Conservation (phyloP, 2,797 vertebrate species). For the Micrastur ruficollis region DNA sequence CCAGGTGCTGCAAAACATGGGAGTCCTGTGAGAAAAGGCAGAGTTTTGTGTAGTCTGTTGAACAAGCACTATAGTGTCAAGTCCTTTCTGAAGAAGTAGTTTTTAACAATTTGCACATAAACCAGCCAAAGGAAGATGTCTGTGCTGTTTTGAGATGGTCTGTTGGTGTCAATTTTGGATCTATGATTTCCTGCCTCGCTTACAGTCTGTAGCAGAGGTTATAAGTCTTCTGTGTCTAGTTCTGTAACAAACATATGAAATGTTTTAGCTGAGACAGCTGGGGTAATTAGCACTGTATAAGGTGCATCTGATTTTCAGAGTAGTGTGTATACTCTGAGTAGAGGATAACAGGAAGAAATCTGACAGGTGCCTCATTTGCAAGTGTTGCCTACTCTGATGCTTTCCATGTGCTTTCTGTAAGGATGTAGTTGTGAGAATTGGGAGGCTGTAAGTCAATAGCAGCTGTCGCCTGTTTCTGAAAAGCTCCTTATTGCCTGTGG, state of each 20-base stretch:
- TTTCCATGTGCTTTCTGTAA: constrained; percentile 38
- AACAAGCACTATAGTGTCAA: not conserved
- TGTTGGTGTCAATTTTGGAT: not conserved
- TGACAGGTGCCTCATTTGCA: constrained; percentile 38
- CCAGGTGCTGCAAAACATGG: not conserved
- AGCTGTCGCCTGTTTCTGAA: not conserved
- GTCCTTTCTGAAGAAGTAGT: not conserved
- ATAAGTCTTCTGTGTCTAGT: not conserved
- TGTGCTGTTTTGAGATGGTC: not conserved
- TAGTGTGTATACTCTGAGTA: not conserved
- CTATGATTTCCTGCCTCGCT: not conserved
- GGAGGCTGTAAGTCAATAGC: constrained; percentile 29
- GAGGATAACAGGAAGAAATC: not conserved
- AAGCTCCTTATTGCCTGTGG: not conserved
- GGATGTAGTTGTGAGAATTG: not conserved
- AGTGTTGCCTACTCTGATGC: not conserved
- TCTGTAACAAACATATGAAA: not conserved
- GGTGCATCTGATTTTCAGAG: not conserved
- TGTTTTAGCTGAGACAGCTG: not conserved
- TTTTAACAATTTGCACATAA: not conserved
- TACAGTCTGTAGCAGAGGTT: not conserved
- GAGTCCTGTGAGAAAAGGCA: not conserved
- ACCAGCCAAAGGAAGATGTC: not conserved
- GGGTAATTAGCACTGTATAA: not conserved
- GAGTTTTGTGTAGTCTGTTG: not conserved